phyloP scores from a whole-genome alignment of 2,113 vertebrate genomes.

The Hyaena hyaena region DNA sequence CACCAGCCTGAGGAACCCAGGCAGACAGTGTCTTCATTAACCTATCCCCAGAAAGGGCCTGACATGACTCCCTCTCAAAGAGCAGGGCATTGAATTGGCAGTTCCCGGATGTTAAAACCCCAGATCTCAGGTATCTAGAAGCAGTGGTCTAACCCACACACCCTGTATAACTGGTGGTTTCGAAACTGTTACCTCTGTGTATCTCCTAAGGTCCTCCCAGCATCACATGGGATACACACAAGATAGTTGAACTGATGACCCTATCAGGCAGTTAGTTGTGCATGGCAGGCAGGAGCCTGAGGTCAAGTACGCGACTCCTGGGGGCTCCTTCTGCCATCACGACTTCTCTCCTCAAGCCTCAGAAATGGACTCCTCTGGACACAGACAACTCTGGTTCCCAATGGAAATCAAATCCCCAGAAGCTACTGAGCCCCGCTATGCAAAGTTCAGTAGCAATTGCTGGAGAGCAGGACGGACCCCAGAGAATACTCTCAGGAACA shows the following conservation, averaged over 20 bases:
- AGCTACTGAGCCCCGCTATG: not conserved
- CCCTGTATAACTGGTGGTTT: not conserved
- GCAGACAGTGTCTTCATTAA: not conserved
- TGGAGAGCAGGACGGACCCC: not conserved
- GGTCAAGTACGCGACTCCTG: not conserved
- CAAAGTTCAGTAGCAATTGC: not conserved
- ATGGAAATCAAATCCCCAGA: not conserved
- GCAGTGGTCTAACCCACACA: not conserved
- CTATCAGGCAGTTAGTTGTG: not conserved
- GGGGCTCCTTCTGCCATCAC: not conserved
- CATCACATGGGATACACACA: not conserved
- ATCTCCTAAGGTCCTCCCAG: not conserved
- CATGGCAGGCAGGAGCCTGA: not conserved
- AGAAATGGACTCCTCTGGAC: not conserved
- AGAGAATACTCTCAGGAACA: rapidly evolving
- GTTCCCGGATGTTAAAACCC: not conserved
- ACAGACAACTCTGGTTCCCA: not conserved
- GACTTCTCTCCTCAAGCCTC: not conserved
- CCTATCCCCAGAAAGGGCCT: not conserved
- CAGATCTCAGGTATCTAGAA: not conserved
- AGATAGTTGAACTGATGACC: not conserved
- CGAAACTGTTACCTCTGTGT: not conserved
- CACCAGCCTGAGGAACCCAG: not conserved
- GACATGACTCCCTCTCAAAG: not conserved
- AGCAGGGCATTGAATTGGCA: rapidly evolving